Percentiles rank a stretch among this genome's conserved stretches.
phyloP scores from a whole-genome alignment of 2,888 invertebrate genomes.

The Gasteruption jaculator region DNA sequence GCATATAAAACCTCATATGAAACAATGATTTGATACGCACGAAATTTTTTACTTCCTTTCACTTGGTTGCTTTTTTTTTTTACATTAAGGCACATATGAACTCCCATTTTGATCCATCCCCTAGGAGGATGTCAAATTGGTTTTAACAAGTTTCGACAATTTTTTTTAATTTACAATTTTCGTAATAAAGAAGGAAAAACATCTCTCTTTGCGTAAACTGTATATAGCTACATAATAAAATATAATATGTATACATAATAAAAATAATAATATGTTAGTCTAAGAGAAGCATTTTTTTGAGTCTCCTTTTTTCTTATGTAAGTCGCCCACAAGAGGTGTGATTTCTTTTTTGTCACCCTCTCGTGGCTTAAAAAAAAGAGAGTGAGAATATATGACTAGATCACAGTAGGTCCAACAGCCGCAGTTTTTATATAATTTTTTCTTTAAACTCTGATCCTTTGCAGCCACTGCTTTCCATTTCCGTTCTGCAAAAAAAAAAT shows the following conservation, averaged over 20 bases:
- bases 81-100: slow-evolving; percentile 8
- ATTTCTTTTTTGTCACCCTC: slow-evolving; percentile 6
- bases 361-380: slow-evolving; percentile 19
- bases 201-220: no score
- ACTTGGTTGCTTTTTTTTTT: slow-evolving; percentile 1
- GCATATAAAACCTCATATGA: slow-evolving; percentile 27
- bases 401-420: slow-evolving; percentile 42
- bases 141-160: no score
- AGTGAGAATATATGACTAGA: slow-evolving; percentile 42
- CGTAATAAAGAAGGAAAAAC: no score
- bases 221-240: no score
- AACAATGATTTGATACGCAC: no score
- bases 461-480: slow-evolving; percentile 15
- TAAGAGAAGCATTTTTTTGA: no score
- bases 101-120: background rate
- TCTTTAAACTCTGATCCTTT: slow-evolving; percentile 19
- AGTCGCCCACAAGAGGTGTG: slow-evolving; percentile 2
- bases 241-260: no score
- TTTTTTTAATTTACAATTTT: no score
- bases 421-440: slow-evolving; percentile 26
- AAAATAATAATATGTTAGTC: no score
- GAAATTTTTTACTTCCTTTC: slow-evolving; percentile 12
- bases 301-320: no score
- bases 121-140: no score
- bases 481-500: slow-evolving; percentile 37